Evolutionary conservation across 2,888 invertebrate genomes (phyloP).

Genomic region (Pachliopta kotzebuea): DNA sequence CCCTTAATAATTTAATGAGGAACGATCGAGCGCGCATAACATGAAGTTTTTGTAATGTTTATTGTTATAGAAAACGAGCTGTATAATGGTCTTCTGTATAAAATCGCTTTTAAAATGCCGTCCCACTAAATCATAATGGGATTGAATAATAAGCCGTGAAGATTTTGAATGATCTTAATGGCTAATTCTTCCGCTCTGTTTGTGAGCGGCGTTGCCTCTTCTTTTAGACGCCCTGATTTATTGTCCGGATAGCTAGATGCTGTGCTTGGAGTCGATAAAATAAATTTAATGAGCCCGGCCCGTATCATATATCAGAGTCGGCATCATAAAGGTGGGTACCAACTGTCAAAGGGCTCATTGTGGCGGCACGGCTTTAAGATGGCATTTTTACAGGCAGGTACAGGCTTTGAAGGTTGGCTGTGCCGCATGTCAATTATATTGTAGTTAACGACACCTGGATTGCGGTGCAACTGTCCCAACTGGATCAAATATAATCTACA

Average conservation of each 20-base stretch:
- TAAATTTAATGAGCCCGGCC: constrained; percentile 72
- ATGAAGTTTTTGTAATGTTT: constrained; percentile 56
- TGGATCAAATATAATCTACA: constrained; percentile 8
- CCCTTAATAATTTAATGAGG: constrained; percentile 64
- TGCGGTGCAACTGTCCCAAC: constrained; percentile 34
- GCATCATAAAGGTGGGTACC: constrained; percentile 76
- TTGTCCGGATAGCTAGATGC: constrained; percentile 61
- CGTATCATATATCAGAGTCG: constrained; percentile 67
- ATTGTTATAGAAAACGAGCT: constrained; percentile 72
- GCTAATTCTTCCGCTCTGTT: constrained; percentile 64
- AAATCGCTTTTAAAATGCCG: constrained; percentile 66
- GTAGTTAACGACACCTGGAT: constrained; percentile 60
- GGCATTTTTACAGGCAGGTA: constrained; percentile 77
- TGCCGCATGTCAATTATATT: constrained; percentile 78
- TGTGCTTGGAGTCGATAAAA: constrained; percentile 73
- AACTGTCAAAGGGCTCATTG: constrained; percentile 78
- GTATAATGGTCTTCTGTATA: constrained; percentile 71
- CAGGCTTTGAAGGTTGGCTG: constrained; percentile 68
- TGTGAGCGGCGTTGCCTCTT: constrained; percentile 57
- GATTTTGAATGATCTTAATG: constrained; percentile 72
- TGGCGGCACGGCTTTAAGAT: constrained; percentile 74
- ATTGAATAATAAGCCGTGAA: constrained; percentile 76
- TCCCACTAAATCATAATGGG: constrained; percentile 71
- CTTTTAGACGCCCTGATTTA: constrained; percentile 66
- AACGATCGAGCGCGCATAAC: constrained; percentile 58